These are phyloP conservation scores for Corythornis vintsioides DNA, from an alignment of 2,113 vertebrate species.

Conservation along the genomic window DNA sequence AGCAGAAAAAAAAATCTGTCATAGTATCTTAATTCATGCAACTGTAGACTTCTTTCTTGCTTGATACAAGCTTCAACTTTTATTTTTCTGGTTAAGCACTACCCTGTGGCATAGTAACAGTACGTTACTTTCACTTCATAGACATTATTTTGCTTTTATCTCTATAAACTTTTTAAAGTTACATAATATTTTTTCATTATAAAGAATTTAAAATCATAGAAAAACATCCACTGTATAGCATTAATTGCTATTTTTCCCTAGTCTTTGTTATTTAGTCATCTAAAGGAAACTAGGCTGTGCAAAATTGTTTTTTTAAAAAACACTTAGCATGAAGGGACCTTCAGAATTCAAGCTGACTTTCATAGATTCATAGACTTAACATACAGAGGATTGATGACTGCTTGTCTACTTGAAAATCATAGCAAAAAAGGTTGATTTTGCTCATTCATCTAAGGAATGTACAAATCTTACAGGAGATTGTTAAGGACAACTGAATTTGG, in stretches of 20 bases:
- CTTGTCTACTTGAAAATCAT: background rate
- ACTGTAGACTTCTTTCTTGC: background rate
- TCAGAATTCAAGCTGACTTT: background rate
- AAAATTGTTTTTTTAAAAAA: background rate
- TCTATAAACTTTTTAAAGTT: background rate
- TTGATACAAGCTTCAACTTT: rapidly evolving
- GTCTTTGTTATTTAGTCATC: background rate
- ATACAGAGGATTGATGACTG: background rate
- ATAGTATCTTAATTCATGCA: background rate
- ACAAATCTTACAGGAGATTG: background rate
- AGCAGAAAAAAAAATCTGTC: background rate
- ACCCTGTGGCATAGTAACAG: background rate
- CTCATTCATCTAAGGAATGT: background rate
- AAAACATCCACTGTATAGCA: background rate
- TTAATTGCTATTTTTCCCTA: background rate
- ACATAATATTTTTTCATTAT: background rate
- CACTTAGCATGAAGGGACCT: background rate
- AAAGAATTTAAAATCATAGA: background rate
- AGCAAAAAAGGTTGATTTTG: background rate
- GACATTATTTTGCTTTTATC: background rate
- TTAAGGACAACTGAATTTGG: background rate
- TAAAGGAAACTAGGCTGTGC: background rate
- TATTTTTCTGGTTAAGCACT: background rate
- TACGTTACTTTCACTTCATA: background rate
- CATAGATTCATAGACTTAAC: background rate